A percentile compares a stretch with the other conserved stretches of the same genome.
Evolutionary conservation across 1,140 invertebrate species (phyloP).

Genomic region (Drosophila athabasca): DNA sequence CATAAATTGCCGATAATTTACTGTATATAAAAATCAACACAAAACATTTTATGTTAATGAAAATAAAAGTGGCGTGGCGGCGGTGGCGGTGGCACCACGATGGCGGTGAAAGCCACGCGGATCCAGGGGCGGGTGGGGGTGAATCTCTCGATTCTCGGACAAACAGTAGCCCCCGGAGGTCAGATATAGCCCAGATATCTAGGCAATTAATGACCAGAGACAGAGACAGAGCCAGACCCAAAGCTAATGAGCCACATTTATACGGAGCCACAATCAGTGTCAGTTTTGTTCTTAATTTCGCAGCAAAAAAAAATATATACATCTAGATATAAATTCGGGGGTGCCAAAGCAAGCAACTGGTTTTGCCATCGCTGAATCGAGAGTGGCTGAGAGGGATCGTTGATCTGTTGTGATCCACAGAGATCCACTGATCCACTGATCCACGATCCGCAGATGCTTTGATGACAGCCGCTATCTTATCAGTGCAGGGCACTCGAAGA

Average conservation of each 20-base stretch:
- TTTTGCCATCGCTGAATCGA: not conserved
- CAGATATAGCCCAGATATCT: slow-evolving; percentile 49
- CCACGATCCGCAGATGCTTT: slow-evolving; percentile 23
- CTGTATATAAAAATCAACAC: slow-evolving; percentile 78
- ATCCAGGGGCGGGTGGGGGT: slow-evolving; percentile 13
- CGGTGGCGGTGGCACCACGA: not conserved
- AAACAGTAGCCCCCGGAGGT: slow-evolving; percentile 42
- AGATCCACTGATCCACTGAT: slow-evolving; percentile 1
- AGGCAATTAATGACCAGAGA: slow-evolving; percentile 63
- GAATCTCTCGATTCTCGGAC: slow-evolving; percentile 8
- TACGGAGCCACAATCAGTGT: slow-evolving; percentile 18
- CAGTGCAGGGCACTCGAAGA: slow-evolving; percentile 17
- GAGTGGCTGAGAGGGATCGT: not conserved
- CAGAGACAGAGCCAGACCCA: not conserved
- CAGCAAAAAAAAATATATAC: too few species aligned
- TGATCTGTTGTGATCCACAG: slow-evolving; percentile 6
- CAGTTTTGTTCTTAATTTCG: slow-evolving; percentile 14
- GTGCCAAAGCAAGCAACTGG: too few species aligned
- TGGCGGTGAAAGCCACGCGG: slow-evolving; percentile 50
- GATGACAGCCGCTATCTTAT: slow-evolving; percentile 71
- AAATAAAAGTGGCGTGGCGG: slow-evolving; percentile 63
- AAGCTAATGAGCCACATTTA: slow-evolving; percentile 67
- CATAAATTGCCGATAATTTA: slow-evolving; percentile 78
- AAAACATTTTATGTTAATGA: slow-evolving; percentile 82
- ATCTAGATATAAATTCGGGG: too few species aligned